Base-by-base conservation (phyloP, 1,140 invertebrate species). In the Cyphomyrmex costatus region DNA sequence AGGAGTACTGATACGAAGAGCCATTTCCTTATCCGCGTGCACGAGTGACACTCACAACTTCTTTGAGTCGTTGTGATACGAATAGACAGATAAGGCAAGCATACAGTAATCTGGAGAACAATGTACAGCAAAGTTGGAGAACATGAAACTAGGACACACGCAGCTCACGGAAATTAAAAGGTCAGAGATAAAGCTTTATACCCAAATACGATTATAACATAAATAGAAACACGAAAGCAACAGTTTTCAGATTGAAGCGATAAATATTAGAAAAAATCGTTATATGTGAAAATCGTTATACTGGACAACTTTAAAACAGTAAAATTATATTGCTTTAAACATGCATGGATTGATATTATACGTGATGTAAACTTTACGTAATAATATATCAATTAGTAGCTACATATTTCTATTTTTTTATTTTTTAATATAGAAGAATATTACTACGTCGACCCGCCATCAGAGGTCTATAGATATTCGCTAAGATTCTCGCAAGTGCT, bases 11-110 rank as follows among this genome's bases (percentile, higher is more conserved):
- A 36, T 56, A 60, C 24, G 14, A 83, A 60, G 24, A 82, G 53
- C 79, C 36, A 74, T 74, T 74, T 83, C 24, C 68, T 83, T 71
- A 82, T 83, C 68, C 58, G n/a, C 24, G 2, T 49, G 36, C 53
- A 5, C 4, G 60, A 61, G 36, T 83, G 68, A 83, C 53, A 74
- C 7, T 24, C 53, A 10, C 53, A 60, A 74, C 27, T 74, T 83
- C 70, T 83, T 61, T 42, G 77, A 36, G 21, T 58, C 63, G 21
- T 80, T 27, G 66, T 74, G 3, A 33, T 74, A 74, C n/a, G 19
- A 60, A 49, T 82, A 36, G 53, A 83, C 42, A 83, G 24, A 60
- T 36, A 60, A 27, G 14, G n/a, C 36, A n/a, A 80, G 21, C 30
- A 16, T n/a, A 14, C 7, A 58, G 24, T 33, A n/a, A 49, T 60